Evolutionary conservation across 2,888 invertebrate genomes (phyloP).

Genomic region (Tipula confusa): DNA sequence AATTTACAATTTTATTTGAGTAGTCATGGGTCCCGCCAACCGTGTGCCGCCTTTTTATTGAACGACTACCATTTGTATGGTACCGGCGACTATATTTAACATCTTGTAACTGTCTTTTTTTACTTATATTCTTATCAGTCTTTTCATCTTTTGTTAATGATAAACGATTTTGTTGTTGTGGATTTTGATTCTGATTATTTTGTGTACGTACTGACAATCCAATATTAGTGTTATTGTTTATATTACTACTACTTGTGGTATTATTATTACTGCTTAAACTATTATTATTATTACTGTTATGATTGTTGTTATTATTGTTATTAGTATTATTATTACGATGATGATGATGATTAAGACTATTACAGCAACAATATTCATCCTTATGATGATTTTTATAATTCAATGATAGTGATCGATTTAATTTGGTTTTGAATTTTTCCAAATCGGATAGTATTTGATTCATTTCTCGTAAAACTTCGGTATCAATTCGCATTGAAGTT

Average conservation of each 20-base stretch:
- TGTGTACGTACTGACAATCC: constrained; percentile 41
- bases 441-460: constrained; percentile 35
- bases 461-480: constrained; percentile 34
- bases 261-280: constrained; percentile 16
- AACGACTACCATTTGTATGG: constrained; percentile 45
- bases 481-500: constrained; percentile 25
- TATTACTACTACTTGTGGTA: constrained; percentile 29
- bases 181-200: constrained; percentile 40
- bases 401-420: constrained; percentile 36
- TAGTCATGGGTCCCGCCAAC: constrained; percentile 90
- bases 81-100: constrained; percentile 34
- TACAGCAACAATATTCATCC: constrained; percentile 34
- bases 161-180: constrained; percentile 32
- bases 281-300: constrained; percentile 31
- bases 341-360: neutral
- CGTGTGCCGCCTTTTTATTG: constrained; percentile 84
- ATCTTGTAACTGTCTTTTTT: constrained; percentile 59
- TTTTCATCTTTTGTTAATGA: constrained; percentile 66
- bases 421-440: constrained; percentile 35
- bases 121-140: constrained; percentile 74
- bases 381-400: constrained; percentile 35
- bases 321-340: constrained; percentile 21
- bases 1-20: constrained; percentile 35
- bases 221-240: constrained; percentile 26
- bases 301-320: constrained; percentile 29